These are phyloP conservation scores for Ichneumon xanthorius DNA, from an alignment of 2,888 invertebrate species.

Conservation along the genomic window DNA sequence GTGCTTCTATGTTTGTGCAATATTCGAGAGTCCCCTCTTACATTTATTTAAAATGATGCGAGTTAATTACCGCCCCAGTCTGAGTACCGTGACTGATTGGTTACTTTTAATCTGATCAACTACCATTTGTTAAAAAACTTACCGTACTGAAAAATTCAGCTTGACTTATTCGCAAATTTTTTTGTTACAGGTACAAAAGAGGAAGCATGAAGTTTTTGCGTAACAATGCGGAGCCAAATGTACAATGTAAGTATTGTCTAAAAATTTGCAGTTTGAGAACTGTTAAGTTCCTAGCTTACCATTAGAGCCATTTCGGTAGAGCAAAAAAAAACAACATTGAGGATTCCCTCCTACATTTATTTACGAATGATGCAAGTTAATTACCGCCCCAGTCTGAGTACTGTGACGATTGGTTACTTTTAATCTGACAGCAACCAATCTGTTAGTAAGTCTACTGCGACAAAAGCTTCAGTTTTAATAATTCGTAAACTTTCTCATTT, in stretches of 20 bases:
- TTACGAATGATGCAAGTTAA: slow-evolving; percentile 73
- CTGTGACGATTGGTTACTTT: slow-evolving; percentile 78
- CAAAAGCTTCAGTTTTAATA: not conserved
- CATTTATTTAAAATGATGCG: slow-evolving; percentile 72
- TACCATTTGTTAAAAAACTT: not conserved
- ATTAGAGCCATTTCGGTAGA: not conserved
- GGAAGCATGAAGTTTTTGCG: not conserved
- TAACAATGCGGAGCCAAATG: too few species aligned
- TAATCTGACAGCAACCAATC: slow-evolving; percentile 60
- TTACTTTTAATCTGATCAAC: slow-evolving; percentile 70
- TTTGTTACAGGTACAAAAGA: slow-evolving; percentile 38
- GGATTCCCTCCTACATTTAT: not conserved
- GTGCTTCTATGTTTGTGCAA: too few species aligned
- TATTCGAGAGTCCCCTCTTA: not conserved
- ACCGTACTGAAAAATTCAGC: not conserved
- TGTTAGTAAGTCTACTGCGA: not conserved
- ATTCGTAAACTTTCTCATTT: slow-evolving; percentile 8
- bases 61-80: slow-evolving; percentile 79
- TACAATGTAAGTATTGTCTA: not conserved
- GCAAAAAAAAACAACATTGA: not conserved
- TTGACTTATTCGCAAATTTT: not conserved
- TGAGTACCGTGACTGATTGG: slow-evolving; percentile 80
- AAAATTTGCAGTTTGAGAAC: too few species aligned
- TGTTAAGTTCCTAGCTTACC: too few species aligned
- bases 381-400: slow-evolving; percentile 82